A percentile compares a stretch with the other conserved stretches of the same genome.
phyloP scores from a whole-genome alignment of 2,888 invertebrate species.

The Pandemis cinnamomeana region DNA sequence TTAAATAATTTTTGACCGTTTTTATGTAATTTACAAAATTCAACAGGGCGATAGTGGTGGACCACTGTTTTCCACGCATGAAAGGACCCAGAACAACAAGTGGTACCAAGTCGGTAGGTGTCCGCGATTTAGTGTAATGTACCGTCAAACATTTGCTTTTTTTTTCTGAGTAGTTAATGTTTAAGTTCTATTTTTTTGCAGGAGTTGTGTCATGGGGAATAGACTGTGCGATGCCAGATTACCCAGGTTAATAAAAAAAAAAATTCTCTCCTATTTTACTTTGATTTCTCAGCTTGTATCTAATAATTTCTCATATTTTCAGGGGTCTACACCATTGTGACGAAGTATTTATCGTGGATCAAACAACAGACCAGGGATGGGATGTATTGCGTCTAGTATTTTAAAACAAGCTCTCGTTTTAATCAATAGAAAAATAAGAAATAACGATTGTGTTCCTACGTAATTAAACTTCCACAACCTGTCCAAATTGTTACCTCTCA shows the following conservation, averaged over 20 bases:
- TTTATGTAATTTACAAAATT: not conserved
- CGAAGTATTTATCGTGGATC: constrained; percentile 83
- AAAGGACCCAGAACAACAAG: constrained; percentile 66
- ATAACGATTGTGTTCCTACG: not conserved
- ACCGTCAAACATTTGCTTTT: not conserved
- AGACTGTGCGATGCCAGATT: constrained; percentile 85
- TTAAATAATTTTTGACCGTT: not conserved
- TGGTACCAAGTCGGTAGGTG: constrained; percentile 86
- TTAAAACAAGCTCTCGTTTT: not conserved
- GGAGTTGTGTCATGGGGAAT: constrained; percentile 89
- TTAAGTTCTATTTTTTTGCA: constrained; percentile 52
- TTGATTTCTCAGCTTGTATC: not conserved
- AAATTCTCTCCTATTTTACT: too few species aligned
- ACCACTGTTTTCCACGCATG: constrained; percentile 82
- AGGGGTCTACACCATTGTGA: constrained; percentile 85
- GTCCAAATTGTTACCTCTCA: not conserved
- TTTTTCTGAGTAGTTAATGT: not conserved
- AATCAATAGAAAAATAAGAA: not conserved
- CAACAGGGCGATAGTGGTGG: constrained; percentile 88
- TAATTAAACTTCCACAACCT: not conserved
- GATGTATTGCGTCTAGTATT: constrained; percentile 66
- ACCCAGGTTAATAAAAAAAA: constrained; percentile 68
- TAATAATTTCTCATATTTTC: constrained; percentile 43
- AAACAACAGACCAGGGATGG: constrained; percentile 69
- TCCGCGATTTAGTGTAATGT: not conserved